Evolutionary conservation across 2,113 vertebrate genomes (phyloP), one percentile per base, ranked within the genome.

Genomic region (Jaculus jaculus): DNA sequence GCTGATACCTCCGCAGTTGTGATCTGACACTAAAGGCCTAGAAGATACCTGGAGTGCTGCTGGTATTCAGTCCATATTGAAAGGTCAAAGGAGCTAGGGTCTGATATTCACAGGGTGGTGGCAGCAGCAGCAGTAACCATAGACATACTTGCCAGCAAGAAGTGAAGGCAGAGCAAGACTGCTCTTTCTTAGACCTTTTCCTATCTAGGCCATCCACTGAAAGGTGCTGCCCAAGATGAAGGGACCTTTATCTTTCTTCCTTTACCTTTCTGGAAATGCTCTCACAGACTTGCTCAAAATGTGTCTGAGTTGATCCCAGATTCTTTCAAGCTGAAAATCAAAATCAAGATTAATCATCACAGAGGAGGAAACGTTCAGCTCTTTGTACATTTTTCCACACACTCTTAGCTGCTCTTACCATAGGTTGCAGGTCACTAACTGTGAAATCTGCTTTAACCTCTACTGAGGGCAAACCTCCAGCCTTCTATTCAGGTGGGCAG

Each of bases 211-310:
- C 58, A 39, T 34, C 23, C 58, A 63, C 3, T 63, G 79, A n/a
- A 17, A 26, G 9, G 4, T 26, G 18, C 79, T 39, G 7, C 24
- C 79, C 60, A 39, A 23, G 63, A 24, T 39, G 12, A 28, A n/a
- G 16, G 8, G 11, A 4, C 4, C 8, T 30, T 24, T 28, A 5
- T 2, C 60, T 28, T 16, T 24, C 60, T 28, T 63, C 2, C 1
- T 15, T 81, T 81, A 39, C 79, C 24, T 63, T 63, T 81, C 79
- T 63, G 15, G 58, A 61, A 24, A 8, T 47, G n/a, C 37, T n/a
- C 24, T 61, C 39, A 81, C 58, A 81, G 8, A 81, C 63, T 24
- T 17, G 16, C 8, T 34, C 34, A 81, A 13, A 28, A 28, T 28
- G 79, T 81, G 23, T 37, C 8, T 30, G 37, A 28, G 13, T 28